Percentiles rank a stretch among this genome's conserved stretches.
Conservation (phyloP, 2,113 vertebrate species). For the Cisticola juncidis region DNA sequence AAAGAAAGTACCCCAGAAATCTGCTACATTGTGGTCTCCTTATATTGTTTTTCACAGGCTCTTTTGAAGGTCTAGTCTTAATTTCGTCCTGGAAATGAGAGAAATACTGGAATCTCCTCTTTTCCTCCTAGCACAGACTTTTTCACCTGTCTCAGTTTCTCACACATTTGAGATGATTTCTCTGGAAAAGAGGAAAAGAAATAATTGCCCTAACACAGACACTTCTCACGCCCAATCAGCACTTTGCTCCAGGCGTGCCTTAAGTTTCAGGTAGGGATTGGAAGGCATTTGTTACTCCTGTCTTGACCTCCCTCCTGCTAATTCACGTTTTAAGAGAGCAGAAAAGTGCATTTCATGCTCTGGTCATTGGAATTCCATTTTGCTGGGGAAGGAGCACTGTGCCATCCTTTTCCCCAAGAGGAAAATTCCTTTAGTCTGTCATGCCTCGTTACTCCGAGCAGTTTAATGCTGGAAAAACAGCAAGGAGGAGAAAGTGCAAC, state of each 20-base stretch:
- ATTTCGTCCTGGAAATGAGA: background rate
- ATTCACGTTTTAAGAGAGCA: background rate
- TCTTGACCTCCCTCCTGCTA: background rate
- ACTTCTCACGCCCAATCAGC: background rate
- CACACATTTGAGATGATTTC: background rate
- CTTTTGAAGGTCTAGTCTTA: background rate
- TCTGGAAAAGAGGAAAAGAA: background rate
- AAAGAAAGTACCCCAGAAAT: background rate
- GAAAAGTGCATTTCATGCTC: constrained; percentile 6
- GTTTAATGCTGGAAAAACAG: constrained; percentile 22
- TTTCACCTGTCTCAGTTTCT: background rate
- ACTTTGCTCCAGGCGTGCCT: background rate
- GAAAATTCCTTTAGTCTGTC: background rate
- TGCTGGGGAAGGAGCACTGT: background rate
- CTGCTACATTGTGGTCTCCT: background rate
- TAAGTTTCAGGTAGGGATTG: background rate
- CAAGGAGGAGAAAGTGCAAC: background rate
- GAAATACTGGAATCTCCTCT: background rate
- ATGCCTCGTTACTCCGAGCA: constrained; percentile 29
- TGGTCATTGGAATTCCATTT: constrained; percentile 46
- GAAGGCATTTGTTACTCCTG: background rate
- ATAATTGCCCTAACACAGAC: background rate
- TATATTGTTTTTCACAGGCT: background rate
- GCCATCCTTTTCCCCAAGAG: background rate
- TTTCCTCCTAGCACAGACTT: accelerated